These are phyloP conservation scores for Cetonia aurata DNA, from an alignment of 2,888 invertebrate genomes.

Conservation along the genomic window DNA sequence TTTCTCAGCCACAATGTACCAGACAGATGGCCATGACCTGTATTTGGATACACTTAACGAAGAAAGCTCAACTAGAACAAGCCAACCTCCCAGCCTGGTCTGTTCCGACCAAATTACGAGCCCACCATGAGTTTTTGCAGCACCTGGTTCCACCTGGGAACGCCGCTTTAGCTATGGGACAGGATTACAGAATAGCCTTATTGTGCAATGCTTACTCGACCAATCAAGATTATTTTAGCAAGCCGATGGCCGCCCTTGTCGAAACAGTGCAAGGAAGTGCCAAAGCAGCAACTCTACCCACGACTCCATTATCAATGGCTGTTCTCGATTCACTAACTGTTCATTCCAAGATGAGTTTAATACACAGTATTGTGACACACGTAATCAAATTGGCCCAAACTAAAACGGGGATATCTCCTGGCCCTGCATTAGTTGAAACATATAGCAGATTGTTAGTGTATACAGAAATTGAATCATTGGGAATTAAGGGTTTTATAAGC, in stretches of 20 bases:
- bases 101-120: constrained; percentile 61
- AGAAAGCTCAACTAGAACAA: constrained; percentile 91
- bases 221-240: constrained; percentile 89
- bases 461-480: constrained; percentile 95
- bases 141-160: constrained; percentile 83
- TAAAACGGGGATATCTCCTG: constrained; percentile 85
- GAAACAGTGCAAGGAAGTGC: constrained; percentile 79
- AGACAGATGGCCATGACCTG: constrained; percentile 95
- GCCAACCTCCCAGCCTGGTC: constrained; percentile 69
- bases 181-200: constrained; percentile 91
- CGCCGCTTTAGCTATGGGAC: constrained; percentile 79
- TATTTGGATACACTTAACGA: constrained; percentile 96
- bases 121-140: constrained; percentile 80
- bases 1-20: constrained; percentile 86
- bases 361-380: constrained; percentile 83
- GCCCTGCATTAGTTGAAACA: constrained; percentile 94
- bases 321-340: constrained; percentile 94
- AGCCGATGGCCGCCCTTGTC: constrained; percentile 92
- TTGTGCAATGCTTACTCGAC: constrained; percentile 97
- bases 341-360: constrained; percentile 91
- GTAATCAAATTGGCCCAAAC: constrained; percentile 91
- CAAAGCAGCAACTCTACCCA: constrained; percentile 63
- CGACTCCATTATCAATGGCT: constrained; percentile 91
- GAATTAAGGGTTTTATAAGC: constrained; percentile 97
- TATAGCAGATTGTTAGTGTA: constrained; percentile 94